Percentiles rank a stretch among this genome's conserved stretches.
Evolutionary conservation across 2,888 invertebrate genomes (phyloP).

Genomic region (Amblyjoppa fuscipennis): DNA sequence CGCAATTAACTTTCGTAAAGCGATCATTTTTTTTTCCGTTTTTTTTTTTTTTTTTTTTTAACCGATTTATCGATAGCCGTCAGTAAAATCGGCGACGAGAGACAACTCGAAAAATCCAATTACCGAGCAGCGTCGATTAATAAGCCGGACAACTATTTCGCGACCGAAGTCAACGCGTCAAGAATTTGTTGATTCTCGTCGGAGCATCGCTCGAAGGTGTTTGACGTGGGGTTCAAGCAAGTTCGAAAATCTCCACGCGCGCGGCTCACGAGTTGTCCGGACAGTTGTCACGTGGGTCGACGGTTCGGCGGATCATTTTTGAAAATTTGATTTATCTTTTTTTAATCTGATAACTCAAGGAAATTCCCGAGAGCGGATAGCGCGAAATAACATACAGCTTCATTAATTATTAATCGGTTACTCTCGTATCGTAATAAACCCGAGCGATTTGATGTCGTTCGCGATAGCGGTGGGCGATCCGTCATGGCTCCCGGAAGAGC

Average conservation of each 20-base stretch:
- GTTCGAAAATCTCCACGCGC: constrained; percentile 1
- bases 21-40: no score
- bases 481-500: constrained; percentile 5
- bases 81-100: constrained; percentile 43
- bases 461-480: background rate
- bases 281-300: constrained; percentile 12
- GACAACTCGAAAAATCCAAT: constrained; percentile 51
- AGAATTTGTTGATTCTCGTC: background rate
- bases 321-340: background rate
- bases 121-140: constrained; percentile 19
- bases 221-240: background rate
- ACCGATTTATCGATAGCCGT: constrained; percentile 39
- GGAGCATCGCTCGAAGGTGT: background rate
- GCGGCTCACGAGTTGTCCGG: background rate
- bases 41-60: no score
- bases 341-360: background rate
- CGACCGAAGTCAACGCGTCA: background rate
- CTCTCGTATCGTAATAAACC: background rate
- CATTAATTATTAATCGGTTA: constrained; percentile 4
- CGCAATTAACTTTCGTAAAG: constrained; percentile 44
- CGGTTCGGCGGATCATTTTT: background rate
- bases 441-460: background rate
- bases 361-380: background rate
- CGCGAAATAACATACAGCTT: background rate
- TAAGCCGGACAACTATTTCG: constrained; percentile 19